These are phyloP conservation scores for Amphibalanus amphitrite DNA, from an alignment of 1,140 invertebrate genomes.

Conservation along the genomic window DNA sequence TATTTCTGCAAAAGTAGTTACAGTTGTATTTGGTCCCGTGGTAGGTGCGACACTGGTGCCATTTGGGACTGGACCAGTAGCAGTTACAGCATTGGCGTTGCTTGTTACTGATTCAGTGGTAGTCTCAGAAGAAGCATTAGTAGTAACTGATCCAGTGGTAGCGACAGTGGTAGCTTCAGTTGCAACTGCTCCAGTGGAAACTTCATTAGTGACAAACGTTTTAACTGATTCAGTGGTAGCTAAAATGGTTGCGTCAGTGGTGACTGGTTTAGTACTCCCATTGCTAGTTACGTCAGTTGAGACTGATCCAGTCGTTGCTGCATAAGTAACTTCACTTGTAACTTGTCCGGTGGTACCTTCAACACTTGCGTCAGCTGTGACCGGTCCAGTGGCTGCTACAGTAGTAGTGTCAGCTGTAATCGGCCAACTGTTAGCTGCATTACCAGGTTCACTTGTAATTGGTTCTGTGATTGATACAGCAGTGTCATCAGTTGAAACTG, in stretches of 20 bases:
- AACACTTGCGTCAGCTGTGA: slow-evolving; percentile 1
- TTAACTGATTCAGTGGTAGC: neutral
- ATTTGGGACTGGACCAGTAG: neutral
- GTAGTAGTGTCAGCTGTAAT: neutral
- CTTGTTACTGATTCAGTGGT: neutral
- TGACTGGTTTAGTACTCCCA: neutral
- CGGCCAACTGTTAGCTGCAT: neutral
- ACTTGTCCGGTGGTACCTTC: slow-evolving; percentile 2
- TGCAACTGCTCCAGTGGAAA: neutral
- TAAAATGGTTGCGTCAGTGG: neutral
- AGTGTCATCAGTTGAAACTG: neutral
- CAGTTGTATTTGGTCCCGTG: slow-evolving; percentile 3
- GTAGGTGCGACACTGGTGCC: neutral
- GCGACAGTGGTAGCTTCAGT: neutral
- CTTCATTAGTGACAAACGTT: neutral
- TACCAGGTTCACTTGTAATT: neutral
- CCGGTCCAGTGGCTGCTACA: no score
- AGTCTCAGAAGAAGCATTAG: neutral
- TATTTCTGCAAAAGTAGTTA: slow-evolving; percentile 4
- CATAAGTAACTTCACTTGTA: neutral
- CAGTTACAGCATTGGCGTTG: neutral
- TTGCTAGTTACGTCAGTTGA: neutral
- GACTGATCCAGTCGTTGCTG: neutral
- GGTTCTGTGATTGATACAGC: neutral
- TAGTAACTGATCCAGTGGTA: neutral